Evolutionary conservation across 2,113 vertebrate species (phyloP), one percentile per base, ranked within the genome.

Genomic region (Phalacrocorax pelagicus): DNA sequence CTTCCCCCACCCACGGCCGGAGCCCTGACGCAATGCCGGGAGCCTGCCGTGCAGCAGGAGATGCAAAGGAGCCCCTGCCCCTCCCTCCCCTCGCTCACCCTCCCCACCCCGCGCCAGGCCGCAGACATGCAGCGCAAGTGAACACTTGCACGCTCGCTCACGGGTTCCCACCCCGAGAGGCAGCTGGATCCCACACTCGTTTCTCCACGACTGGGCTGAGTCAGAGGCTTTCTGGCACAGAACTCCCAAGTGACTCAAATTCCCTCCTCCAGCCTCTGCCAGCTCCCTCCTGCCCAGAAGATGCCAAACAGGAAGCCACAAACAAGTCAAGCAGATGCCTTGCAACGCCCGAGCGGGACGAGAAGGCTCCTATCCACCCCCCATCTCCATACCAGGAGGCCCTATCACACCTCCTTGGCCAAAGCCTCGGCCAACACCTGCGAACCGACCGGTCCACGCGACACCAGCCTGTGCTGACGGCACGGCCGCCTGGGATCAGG

Each of bases 251-350:
- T 96, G 95, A 97, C 95, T 97, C 96, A 94, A 91, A 69, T 79
- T 97, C 94, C 73, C 95, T 96, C 69, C 88, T 93, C 91, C 77
- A 27, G 72, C 55, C 91, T 55, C 90, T 93, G 95, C 90, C 92
- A 96, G 92, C 86, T 96, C 97, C 55, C 94, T 96, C 88, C 88
- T 94, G 92, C 90, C 95, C 97, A 38, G 66, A 9, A 95, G 88
- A 87, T 91, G 96, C 96, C 91, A 52, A 97, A 84, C 80, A 94
- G 95, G 95, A 97, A 96, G 91, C 96, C 96, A 32, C 91, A 96
- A 96, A 94, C 92, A 75, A 96, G 95, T 55, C 52, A 10, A 65
- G 95, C 96, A 92, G 86, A 96, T 86, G 92, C 86, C 90, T 91
- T 4, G 90, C 92, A 58, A 90, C 0, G 52, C 46, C n/a, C 0